Conservation (phyloP, 2,113 vertebrate genomes). For the Cyanoramphus novaezelandiae region DNA sequence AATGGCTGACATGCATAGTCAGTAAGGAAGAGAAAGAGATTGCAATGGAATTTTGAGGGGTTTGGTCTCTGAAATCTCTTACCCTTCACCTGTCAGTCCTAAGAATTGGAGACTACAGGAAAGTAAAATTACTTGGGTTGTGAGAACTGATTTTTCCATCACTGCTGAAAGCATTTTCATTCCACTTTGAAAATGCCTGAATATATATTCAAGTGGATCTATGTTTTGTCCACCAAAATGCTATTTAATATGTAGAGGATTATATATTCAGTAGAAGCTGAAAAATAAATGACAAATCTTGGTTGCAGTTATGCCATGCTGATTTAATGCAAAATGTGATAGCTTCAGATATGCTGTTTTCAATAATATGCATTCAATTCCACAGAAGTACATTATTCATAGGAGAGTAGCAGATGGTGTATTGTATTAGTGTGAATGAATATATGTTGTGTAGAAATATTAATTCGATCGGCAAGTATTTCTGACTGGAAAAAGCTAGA, state of each 20-base stretch:
- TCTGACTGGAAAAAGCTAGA: not conserved
- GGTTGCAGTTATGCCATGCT: not conserved
- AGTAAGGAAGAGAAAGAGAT: not conserved
- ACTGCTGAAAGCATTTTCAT: not conserved
- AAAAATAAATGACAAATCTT: conserved; percentile 20
- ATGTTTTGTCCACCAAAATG: not conserved
- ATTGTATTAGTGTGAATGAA: not conserved
- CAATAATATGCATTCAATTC: not conserved
- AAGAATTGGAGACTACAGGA: not conserved
- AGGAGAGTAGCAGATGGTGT: not conserved
- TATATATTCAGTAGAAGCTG: not conserved
- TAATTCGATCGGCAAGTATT: not conserved
- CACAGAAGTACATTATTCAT: not conserved
- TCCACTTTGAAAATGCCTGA: not conserved
- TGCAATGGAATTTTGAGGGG: not conserved
- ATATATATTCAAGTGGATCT: not conserved
- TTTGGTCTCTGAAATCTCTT: not conserved
- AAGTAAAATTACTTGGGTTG: not conserved
- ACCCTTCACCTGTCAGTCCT: not conserved
- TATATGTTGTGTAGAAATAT: not conserved
- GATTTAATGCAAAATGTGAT: conserved; percentile 22
- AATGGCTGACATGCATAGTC: not conserved
- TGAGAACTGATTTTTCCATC: not conserved
- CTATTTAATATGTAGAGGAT: not conserved
- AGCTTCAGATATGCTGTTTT: conserved; percentile 1